A percentile compares a stretch with the other conserved stretches of the same genome.
Evolutionary conservation across 2,797 vertebrate genomes (phyloP).

Genomic region (Capromys pilorides): DNA sequence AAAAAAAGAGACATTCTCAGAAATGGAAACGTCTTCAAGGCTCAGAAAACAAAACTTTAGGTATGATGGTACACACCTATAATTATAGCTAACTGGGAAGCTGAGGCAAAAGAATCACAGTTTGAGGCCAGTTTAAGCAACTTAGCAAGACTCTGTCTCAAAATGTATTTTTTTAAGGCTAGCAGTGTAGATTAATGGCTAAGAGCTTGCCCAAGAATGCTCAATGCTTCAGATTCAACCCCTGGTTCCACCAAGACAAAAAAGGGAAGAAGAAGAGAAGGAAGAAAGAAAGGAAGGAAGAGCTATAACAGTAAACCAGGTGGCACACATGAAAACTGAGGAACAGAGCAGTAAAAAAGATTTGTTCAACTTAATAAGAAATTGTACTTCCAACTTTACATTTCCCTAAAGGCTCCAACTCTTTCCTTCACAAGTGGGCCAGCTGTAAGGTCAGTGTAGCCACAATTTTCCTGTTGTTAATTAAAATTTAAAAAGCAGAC

Average conservation of each 20-base stretch:
- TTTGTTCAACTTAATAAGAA: conserved; percentile 42
- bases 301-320: not conserved
- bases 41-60: not conserved
- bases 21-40: conserved; percentile 48
- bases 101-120: not conserved
- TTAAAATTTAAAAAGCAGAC: conserved; percentile 47
- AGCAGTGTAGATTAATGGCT: not conserved
- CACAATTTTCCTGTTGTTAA: conserved; percentile 36
- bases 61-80: not conserved
- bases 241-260: not conserved
- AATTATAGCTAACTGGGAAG: not conserved
- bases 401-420: not conserved
- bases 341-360: not conserved
- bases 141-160: not conserved
- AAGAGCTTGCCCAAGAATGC: not conserved
- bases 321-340: conserved; percentile 10
- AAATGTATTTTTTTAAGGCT: not conserved
- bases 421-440: not conserved
- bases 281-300: not conserved
- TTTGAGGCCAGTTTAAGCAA: not conserved
- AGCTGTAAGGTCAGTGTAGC: not conserved
- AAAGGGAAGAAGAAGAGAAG: not conserved
- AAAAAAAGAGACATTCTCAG: not conserved
- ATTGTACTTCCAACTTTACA: not conserved
- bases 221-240: not conserved